Base-by-base conservation (phyloP, 2,113 vertebrate species). In the Rhombomys opimus region DNA sequence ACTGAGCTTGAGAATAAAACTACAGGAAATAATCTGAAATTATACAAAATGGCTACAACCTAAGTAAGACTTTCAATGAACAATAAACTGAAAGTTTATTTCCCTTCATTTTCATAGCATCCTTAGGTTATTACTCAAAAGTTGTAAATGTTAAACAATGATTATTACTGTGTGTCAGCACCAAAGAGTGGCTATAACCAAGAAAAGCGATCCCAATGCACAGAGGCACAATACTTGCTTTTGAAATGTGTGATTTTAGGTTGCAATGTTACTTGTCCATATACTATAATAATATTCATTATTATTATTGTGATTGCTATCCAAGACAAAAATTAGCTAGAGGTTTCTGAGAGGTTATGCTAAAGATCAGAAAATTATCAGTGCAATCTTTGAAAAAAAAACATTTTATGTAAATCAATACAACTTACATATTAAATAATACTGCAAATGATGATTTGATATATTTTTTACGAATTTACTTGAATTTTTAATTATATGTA, bases 1-100 rank as follows among this genome's bases (percentile, higher is more conserved):
- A 95, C 8, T 87, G 73, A 95, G 32, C 85, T 68, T 92, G 75
- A 94, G 96, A 75, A 95, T 10, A 81, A 54, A 59, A 41, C n/a
- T 59, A 57, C 2, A 41, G 32, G 52, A 75, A 75, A 38, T 23
- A 92, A 93, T 84, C 52, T 65, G 41, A 89, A 84, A 73, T 57
- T 52, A 92, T 57, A 5, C 54, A 12, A 89, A 92, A 88, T 61
- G 65, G 46, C 30, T 87, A 61, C 25, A 30, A 82, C 11, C 27
- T 75, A 38, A 68, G 75, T 84, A 27, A 92, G 57, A 70, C 76
- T 38, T 84, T 61, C 25, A 94, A 88, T 78, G 20, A 93, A 89
- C 17, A 87, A 25, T 91, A 87, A 93, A 73, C 1, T 89, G 30
- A 75, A 93, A 90, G 84, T 5, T 70, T 50, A 90, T 5, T 41